These are phyloP conservation scores for Silurus lanzhouensis DNA, from an alignment of 2,797 vertebrate species.

Conservation along the genomic window DNA sequence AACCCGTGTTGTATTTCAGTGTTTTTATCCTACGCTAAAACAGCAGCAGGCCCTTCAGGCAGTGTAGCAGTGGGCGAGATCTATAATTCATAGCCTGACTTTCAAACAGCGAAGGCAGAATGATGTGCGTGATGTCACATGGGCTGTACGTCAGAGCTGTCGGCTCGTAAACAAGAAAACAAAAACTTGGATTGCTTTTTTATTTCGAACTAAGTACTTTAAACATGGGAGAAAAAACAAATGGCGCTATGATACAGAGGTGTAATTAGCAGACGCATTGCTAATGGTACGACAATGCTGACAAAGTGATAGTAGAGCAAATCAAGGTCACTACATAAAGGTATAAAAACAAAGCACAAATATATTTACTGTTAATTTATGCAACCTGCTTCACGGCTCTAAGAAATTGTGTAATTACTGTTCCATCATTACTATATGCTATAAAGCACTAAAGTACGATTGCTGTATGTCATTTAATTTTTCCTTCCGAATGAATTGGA, in stretches of 20 bases:
- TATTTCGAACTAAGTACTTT: too few relatives aligned
- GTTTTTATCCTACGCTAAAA: background rate
- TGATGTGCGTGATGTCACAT: background rate
- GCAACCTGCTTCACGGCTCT: background rate
- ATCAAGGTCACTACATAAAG: conserved; percentile 11
- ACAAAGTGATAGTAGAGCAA: conserved; percentile 30
- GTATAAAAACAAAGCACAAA: background rate
- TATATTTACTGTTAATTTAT: background rate
- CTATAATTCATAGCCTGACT: conserved; percentile 8
- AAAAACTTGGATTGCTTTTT: background rate
- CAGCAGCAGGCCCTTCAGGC: conserved; percentile 1
- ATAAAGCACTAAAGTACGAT: background rate
- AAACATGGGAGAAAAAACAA: too few relatives aligned
- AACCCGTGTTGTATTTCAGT: background rate
- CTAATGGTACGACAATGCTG: conserved; percentile 32
- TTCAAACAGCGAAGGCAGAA: background rate
- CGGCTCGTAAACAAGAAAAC: background rate
- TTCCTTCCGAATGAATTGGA: background rate
- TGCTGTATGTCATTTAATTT: background rate
- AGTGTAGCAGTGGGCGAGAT: background rate
- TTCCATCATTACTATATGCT: too few relatives aligned
- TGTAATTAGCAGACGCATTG: conserved; percentile 32
- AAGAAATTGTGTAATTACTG: background rate
- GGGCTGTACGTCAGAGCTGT: background rate
- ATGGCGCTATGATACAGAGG: background rate